Conservation (phyloP, 2,888 invertebrate species). For the Lepidocyrtoides sp. region DNA sequence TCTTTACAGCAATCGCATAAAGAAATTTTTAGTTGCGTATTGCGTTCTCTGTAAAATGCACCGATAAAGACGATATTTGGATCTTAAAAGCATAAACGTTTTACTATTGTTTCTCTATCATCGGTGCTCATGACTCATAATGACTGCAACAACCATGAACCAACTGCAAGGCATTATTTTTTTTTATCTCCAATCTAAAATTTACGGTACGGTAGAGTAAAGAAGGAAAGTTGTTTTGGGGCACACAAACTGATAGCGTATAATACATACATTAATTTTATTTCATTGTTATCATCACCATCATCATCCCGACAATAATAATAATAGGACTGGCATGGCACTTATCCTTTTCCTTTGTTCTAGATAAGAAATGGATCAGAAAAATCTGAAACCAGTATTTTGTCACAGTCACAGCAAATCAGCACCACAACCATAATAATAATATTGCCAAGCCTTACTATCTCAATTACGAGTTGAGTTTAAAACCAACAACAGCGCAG, state of each 20-base stretch:
- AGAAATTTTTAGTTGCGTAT: neutral
- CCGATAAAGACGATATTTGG: neutral
- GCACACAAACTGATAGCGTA: neutral
- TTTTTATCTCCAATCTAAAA: conserved; percentile 11
- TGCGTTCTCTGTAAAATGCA: neutral
- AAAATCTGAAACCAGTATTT: conserved; percentile 69
- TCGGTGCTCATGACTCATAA: neutral
- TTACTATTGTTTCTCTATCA: conserved; percentile 3
- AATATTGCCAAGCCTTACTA: no score
- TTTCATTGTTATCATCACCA: conserved; percentile 16
- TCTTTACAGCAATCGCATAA: no score
- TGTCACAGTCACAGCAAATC: conserved; percentile 57
- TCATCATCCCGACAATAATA: conserved; percentile 31
- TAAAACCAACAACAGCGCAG: no score
- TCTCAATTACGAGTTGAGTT: no score
- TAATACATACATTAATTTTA: neutral
- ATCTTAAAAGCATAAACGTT: neutral
- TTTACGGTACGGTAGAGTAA: conserved; percentile 32
- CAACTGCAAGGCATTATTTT: no score
- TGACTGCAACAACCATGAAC: no score
- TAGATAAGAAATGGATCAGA: conserved; percentile 76
- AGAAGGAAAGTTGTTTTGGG: conserved; percentile 40
- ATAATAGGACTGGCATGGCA: conserved; percentile 34
- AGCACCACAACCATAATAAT: neutral
- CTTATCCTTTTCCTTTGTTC: conserved; percentile 69